A percentile compares a stretch with the other conserved stretches of the same genome.
Conservation (phyloP, 2,113 vertebrate species). For the Grantiella picta region DNA sequence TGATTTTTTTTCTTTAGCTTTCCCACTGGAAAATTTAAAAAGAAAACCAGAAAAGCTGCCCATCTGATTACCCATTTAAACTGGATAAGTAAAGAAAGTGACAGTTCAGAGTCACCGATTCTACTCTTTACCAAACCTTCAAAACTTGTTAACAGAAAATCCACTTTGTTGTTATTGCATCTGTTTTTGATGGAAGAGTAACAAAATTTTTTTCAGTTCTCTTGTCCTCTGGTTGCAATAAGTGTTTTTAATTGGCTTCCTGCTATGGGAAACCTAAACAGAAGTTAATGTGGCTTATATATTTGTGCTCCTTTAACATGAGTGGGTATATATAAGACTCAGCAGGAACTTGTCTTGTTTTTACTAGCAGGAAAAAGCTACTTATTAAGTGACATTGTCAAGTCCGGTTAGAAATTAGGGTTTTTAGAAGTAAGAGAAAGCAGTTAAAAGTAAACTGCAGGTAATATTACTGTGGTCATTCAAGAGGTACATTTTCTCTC, state of each 20-base stretch:
- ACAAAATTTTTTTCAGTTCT: background rate
- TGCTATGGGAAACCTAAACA: background rate
- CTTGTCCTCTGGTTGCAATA: background rate
- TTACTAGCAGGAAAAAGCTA: background rate
- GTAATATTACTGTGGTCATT: background rate
- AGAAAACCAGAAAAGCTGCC: background rate
- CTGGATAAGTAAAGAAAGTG: background rate
- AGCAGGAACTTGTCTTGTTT: background rate
- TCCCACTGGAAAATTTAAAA: background rate
- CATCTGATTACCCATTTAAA: background rate
- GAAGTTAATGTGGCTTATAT: background rate
- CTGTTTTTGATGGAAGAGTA: background rate
- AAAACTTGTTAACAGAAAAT: background rate
- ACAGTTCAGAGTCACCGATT: background rate
- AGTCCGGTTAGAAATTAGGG: background rate
- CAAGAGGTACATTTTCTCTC: background rate
- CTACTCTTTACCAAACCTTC: background rate
- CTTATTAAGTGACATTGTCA: background rate
- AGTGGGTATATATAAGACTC: background rate
- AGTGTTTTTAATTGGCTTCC: background rate
- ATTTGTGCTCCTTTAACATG: background rate
- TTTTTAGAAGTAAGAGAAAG: background rate
- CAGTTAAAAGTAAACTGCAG: background rate
- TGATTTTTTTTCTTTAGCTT: background rate
- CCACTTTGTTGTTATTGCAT: background rate